Conservation (phyloP, 2,888 invertebrate genomes). For the Labia minor region DNA sequence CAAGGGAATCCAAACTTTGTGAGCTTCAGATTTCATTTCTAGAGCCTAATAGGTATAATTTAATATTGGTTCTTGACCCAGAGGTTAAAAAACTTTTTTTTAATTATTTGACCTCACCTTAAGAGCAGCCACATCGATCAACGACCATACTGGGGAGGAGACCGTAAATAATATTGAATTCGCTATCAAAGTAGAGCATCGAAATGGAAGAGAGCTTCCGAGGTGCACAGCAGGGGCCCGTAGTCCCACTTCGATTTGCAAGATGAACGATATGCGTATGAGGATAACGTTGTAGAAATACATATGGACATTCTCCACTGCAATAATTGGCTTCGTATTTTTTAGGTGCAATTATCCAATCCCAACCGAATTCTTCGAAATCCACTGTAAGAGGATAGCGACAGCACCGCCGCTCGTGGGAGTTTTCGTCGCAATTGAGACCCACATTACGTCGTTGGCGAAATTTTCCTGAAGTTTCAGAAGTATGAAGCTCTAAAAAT, state of each 20-base stretch:
- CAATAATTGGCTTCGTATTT: constrained; percentile 93
- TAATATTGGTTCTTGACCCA: no score
- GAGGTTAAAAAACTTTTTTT: no score
- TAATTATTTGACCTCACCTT: no score
- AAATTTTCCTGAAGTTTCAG: constrained; percentile 44
- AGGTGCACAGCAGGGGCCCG: constrained; percentile 88
- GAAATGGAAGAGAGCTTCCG: constrained; percentile 76
- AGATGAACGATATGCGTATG: constrained; percentile 81
- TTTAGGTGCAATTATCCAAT: constrained; percentile 94
- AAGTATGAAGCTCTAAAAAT: constrained; percentile 47
- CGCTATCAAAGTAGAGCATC: constrained; percentile 84
- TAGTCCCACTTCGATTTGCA: constrained; percentile 61
- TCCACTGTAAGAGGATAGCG: constrained; percentile 87
- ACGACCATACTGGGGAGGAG: constrained; percentile 90
- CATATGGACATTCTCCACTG: constrained; percentile 84
- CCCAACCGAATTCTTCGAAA: constrained; percentile 93
- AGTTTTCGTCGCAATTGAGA: constrained; percentile 72
- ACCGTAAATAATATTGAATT: constrained; percentile 76
- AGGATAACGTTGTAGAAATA: constrained; percentile 74
- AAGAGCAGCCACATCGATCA: constrained; percentile 85
- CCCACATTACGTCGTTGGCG: constrained; percentile 67
- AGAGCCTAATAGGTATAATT: no score
- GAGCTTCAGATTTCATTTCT: no score
- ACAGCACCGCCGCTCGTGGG: constrained; percentile 78
- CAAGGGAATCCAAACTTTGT: no score